Evolutionary conservation across 2,888 invertebrate species (phyloP).

Genomic region (Drosophila cognata): DNA sequence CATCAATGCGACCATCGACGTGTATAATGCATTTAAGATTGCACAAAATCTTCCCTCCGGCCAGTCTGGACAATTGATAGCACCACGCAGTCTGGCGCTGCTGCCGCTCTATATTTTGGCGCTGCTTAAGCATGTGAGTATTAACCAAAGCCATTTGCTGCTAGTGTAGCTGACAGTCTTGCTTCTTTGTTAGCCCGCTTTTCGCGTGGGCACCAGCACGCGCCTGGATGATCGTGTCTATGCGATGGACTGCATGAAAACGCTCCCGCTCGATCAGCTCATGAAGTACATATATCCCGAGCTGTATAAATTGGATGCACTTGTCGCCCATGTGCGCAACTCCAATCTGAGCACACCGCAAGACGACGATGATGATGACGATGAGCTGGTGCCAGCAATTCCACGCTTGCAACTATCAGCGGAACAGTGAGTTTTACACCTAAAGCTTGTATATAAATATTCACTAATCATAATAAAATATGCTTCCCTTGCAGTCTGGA

Average conservation of each 20-base stretch:
- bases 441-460: fast-evolving
- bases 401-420: conserved; percentile 94
- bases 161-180: neutral
- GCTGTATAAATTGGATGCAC: conserved; percentile 93
- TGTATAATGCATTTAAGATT: conserved; percentile 90
- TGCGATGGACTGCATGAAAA: conserved; percentile 97
- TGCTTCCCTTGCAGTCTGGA: conserved; percentile 86
- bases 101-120: conserved; percentile 96
- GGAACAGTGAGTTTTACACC: conserved; percentile 86
- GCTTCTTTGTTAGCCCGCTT: conserved; percentile 89
- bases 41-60: conserved; percentile 88
- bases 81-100: conserved; percentile 91
- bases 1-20: conserved; percentile 97
- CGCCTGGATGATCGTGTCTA: conserved; percentile 96
- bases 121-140: conserved; percentile 93
- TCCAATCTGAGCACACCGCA: conserved; percentile 59
- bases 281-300: conserved; percentile 96
- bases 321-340: conserved; percentile 86
- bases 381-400: conserved; percentile 87
- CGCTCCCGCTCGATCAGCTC: conserved; percentile 91
- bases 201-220: conserved; percentile 94
- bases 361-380: conserved; percentile 79
- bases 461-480: conserved; percentile 6
- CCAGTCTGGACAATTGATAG: conserved; percentile 88
- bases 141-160: neutral